phyloP scores from a whole-genome alignment of 2,797 vertebrate genomes.

The Leptoclinus maculatus region DNA sequence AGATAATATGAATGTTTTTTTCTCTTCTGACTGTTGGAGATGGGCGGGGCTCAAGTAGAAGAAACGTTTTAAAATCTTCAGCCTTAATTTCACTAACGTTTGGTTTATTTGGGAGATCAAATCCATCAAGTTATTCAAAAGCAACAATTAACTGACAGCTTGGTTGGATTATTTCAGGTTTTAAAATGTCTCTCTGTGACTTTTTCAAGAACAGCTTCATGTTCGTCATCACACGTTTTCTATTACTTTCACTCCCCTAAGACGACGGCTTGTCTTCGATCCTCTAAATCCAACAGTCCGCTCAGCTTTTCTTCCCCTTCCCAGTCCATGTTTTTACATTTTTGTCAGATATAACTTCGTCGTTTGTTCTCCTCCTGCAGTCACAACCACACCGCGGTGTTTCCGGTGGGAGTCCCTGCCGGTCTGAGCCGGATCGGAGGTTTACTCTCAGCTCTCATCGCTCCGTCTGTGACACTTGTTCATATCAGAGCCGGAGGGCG shows the following conservation, averaged over 20 bases:
- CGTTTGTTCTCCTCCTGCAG: conserved; percentile 18
- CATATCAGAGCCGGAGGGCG: conserved; percentile 14
- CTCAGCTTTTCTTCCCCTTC: not conserved
- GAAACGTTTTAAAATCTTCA: not conserved
- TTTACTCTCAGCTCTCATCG: conserved; percentile 9
- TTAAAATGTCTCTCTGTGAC: not conserved
- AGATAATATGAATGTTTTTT: too few relatives aligned
- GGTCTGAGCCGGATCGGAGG: conserved; percentile 24
- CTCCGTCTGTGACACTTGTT: conserved; percentile 11
- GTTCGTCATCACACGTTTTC: not conserved
- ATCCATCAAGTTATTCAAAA: not conserved
- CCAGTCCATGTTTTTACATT: not conserved
- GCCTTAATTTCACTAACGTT: too few relatives aligned
- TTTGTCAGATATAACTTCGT: conserved; percentile 1
- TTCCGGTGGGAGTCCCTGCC: conserved; percentile 9
- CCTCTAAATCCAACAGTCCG: not conserved
- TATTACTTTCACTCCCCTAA: not conserved
- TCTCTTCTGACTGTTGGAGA: too few relatives aligned
- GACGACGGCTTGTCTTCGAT: not conserved
- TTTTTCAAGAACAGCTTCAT: not conserved
- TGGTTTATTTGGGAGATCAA: not conserved
- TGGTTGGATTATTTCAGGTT: not conserved
- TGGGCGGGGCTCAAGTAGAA: not conserved
- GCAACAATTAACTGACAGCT: not conserved
- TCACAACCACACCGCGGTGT: not conserved